Percentiles rank a stretch among this genome's conserved stretches.
These are phyloP conservation scores for Gobiocypris rarus DNA, from an alignment of 2,113 vertebrate genomes.

Conservation along the genomic window DNA sequence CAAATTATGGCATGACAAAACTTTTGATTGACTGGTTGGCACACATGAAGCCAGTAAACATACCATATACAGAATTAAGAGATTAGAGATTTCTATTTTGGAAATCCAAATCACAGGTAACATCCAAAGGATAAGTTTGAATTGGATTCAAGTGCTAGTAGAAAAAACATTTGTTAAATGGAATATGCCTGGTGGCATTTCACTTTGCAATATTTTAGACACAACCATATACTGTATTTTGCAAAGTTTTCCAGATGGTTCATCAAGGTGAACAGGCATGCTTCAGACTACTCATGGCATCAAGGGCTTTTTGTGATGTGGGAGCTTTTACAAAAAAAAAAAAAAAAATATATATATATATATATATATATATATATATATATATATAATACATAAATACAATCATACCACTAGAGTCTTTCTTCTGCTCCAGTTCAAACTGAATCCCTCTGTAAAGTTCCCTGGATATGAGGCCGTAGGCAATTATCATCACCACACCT, in stretches of 20 bases:
- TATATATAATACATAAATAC: too few species aligned
- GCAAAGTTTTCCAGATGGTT: neutral
- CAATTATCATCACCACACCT: slow-evolving; percentile 79
- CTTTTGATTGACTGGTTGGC: neutral
- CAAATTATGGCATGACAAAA: neutral
- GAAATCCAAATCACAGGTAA: neutral
- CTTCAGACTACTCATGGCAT: neutral
- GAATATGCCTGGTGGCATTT: neutral
- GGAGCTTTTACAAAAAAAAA: neutral
- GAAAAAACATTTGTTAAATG: neutral
- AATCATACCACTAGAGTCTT: slow-evolving; percentile 70
- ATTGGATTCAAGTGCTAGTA: neutral
- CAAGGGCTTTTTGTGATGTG: neutral
- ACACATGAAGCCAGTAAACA: slow-evolving; percentile 12
- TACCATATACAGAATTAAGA: neutral
- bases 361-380: too few species aligned
- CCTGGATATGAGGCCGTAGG: slow-evolving; percentile 81
- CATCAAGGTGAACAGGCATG: neutral
- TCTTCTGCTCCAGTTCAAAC: slow-evolving; percentile 75
- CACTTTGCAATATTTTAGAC: neutral
- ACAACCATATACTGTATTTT: too few species aligned
- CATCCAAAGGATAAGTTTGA: neutral
- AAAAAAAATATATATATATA: too few species aligned
- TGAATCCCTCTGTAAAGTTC: slow-evolving; percentile 80
- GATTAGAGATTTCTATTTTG: neutral